Percentiles rank a stretch among this genome's conserved stretches.
phyloP scores from a whole-genome alignment of 2,113 vertebrate species.

The Microtus richardsoni region DNA sequence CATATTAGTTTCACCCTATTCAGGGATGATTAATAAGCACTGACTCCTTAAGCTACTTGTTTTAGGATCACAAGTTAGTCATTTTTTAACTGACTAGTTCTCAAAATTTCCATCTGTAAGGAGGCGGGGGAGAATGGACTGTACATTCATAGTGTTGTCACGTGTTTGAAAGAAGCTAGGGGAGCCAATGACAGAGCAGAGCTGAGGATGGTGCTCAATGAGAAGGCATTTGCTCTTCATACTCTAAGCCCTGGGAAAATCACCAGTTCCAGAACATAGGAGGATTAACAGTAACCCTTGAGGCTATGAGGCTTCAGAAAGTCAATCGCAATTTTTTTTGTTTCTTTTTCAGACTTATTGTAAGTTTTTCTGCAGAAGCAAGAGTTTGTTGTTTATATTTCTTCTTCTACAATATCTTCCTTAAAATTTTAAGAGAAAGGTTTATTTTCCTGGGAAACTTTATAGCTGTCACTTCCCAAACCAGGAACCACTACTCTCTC shows the following conservation, averaged over 20 bases:
- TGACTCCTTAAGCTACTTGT: background rate
- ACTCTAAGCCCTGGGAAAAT: background rate
- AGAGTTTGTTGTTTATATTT: background rate
- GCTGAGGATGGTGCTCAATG: too few species aligned
- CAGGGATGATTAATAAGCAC: accelerated
- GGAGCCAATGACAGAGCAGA: too few species aligned
- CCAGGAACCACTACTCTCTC: background rate
- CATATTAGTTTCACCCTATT: background rate
- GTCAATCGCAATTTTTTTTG: background rate
- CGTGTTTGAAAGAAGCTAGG: background rate
- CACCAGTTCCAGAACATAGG: background rate
- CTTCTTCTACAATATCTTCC: background rate
- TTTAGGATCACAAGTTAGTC: background rate
- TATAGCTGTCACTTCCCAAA: background rate
- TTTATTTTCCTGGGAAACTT: background rate
- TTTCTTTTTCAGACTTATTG: background rate
- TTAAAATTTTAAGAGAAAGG: background rate
- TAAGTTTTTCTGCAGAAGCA: background rate
- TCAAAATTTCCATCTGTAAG: background rate
- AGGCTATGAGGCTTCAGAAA: background rate
- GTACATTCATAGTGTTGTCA: background rate
- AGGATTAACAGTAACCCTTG: background rate
- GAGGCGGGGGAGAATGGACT: accelerated
- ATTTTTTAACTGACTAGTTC: background rate
- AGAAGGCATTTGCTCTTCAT: too few species aligned